These are phyloP conservation scores for Nymphalis c-album DNA, from an alignment of 2,888 invertebrate genomes.

Conservation along the genomic window DNA sequence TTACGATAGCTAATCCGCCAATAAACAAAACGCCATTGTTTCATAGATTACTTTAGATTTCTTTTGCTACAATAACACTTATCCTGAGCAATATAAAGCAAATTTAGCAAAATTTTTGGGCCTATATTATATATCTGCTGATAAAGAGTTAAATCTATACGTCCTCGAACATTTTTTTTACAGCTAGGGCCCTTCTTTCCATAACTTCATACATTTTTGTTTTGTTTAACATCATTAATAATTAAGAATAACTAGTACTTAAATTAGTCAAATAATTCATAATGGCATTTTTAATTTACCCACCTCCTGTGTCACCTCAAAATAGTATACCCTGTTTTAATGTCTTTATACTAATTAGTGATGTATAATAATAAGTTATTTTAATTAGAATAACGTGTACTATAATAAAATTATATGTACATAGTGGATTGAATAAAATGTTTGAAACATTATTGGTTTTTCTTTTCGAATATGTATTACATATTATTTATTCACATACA, in stretches of 20 bases:
- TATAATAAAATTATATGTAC: constrained; percentile 18
- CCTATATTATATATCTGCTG: too few species aligned
- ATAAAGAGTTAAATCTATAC: too few species aligned
- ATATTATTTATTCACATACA: not conserved
- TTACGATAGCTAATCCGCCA: too few species aligned
- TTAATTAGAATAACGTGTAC: constrained; percentile 4
- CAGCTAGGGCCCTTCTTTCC: not conserved
- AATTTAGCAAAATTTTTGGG: too few species aligned
- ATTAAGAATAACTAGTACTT: constrained; percentile 14
- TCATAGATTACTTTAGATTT: too few species aligned
- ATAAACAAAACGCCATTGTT: too few species aligned
- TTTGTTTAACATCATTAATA: not conserved
- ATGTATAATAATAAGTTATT: not conserved
- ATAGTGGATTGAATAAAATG: constrained; percentile 20
- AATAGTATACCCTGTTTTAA: constrained; percentile 13
- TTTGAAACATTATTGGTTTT: constrained; percentile 16
- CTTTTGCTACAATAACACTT: too few species aligned
- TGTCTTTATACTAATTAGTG: not conserved
- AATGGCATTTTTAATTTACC: constrained; percentile 14
- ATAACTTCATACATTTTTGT: not conserved
- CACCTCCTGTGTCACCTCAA: constrained; percentile 12
- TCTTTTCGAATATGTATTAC: not conserved
- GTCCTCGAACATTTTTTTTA: not conserved
- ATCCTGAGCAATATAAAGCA: too few species aligned
- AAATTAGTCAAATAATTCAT: constrained; percentile 9